Evolutionary conservation across 1,140 invertebrate species (phyloP).

Genomic region (Parapsyche elsis): DNA sequence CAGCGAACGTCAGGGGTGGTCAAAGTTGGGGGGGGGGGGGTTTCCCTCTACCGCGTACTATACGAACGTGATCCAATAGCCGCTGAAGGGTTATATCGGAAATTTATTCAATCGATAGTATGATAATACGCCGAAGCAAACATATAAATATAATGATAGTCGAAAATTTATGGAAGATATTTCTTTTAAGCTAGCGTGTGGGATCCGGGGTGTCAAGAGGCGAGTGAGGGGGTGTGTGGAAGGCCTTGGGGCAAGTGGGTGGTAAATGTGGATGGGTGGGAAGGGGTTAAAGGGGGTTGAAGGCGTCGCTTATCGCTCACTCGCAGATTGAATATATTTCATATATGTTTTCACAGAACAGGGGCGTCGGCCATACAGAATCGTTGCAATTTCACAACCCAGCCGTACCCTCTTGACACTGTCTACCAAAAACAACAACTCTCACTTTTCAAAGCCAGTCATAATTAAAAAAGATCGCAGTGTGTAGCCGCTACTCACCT

Average conservation of each 20-base stretch:
- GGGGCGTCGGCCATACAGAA: conserved; percentile 31
- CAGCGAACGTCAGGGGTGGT: conserved; percentile 28
- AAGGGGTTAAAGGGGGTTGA: conserved; percentile 43
- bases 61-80: conserved; percentile 38
- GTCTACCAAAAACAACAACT: neutral
- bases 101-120: neutral
- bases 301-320: conserved; percentile 56
- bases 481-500: too few relatives aligned
- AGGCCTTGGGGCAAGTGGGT: neutral
- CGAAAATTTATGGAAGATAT: too few relatives aligned
- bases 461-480: too few relatives aligned
- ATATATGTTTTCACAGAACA: conserved; percentile 54
- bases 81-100: conserved; percentile 20
- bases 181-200: too few relatives aligned
- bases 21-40: conserved; percentile 14
- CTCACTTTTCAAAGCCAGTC: neutral
- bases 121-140: too few relatives aligned
- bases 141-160: too few relatives aligned
- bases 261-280: conserved; percentile 4
- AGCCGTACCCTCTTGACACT: neutral
- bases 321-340: conserved; percentile 57
- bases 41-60: neutral
- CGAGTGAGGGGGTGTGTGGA: neutral
- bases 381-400: conserved; percentile 15
- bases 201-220: too few relatives aligned